Evolutionary conservation across 2,888 invertebrate genomes (phyloP), one percentile per base, ranked within the genome.

Genomic region (Nymphalis urticae): DNA sequence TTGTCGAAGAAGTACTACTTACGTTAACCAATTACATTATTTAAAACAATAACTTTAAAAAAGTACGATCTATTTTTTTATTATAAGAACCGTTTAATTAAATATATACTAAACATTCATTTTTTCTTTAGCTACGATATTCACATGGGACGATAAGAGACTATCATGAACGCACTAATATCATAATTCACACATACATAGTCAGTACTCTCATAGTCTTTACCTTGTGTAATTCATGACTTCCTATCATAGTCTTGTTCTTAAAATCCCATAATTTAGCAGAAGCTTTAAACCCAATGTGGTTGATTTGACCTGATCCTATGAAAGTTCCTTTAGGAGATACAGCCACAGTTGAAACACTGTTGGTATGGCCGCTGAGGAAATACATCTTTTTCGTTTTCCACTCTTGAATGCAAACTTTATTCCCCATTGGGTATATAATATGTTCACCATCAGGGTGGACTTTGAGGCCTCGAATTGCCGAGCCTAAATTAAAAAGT

Each of bases 231-330:
- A 97, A 89, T 81, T 96, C 96, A 85, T 98, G 96, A 63, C 95
- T 95, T 0, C 95, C 94, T 48, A 96, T 81, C 71, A 95, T 89
- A 48, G 87, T 86, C 73, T 93, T 94, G 62, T 93, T 94, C 17
- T 94, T 92, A 82, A 96, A 98, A 81, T 97, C 95, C 98, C 98
- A 98, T 19, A 98, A 86, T 74, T 97, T 97, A 0, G 97, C 96
- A 68, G 95, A 94, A 0, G 98, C 95, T 85, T 96, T 97, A 84
- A 98, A 98, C 6, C 98, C 98, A 85, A 97, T 96, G 81, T 97
- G 96, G 81, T 97, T 98, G 51, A 96, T 94, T 88, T 98, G 98
- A 0, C 98, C 98, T 0, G 98, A 97, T 7, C 97, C 98, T 51
- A 98, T 91, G 79, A 94, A 97, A 27, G 95, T 95, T 32, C 98